Conservation (phyloP, 1,140 invertebrate genomes). For the Zaprionus gabonicus region DNA sequence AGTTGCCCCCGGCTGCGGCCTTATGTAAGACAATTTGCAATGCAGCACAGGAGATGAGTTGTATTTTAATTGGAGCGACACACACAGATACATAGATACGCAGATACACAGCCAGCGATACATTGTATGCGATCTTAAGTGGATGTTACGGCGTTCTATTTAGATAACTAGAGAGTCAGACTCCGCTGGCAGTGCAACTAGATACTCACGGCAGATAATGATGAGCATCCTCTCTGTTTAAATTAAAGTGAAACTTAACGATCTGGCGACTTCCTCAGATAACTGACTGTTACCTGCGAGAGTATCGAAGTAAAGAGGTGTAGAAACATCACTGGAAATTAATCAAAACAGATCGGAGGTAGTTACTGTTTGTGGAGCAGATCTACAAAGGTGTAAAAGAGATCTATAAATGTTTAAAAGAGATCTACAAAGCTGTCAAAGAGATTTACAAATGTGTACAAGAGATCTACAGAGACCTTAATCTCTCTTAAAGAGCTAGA, state of each 20-base stretch:
- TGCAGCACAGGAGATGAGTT: conserved; percentile 78
- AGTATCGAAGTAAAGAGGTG: neutral
- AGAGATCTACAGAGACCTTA: too few relatives aligned
- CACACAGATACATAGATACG: neutral
- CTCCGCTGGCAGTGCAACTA: neutral
- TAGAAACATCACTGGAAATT: neutral
- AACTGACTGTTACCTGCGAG: neutral
- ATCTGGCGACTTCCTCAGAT: conserved; percentile 27
- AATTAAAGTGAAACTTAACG: conserved; percentile 25
- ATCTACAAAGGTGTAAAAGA: too few relatives aligned
- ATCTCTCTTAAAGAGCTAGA: too few relatives aligned
- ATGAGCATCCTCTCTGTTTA: conserved; percentile 49
- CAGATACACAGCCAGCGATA: neutral
- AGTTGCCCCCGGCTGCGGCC: conserved; percentile 16
- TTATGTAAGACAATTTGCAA: conserved; percentile 67
- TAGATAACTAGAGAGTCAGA: conserved; percentile 31
- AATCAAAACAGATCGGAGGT: too few relatives aligned
- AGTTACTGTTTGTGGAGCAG: too few relatives aligned
- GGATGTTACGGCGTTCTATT: conserved; percentile 39
- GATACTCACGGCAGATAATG: conserved; percentile 24
- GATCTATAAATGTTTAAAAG: too few relatives aligned
- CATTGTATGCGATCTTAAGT: conserved; percentile 13
- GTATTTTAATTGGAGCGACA: conserved; percentile 74
- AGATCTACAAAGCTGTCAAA: too few relatives aligned
- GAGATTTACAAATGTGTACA: too few relatives aligned